Percentiles rank a stretch among this genome's conserved stretches.
Evolutionary conservation across 2,797 vertebrate genomes (phyloP).

Genomic region (Linurgus olivaceus): DNA sequence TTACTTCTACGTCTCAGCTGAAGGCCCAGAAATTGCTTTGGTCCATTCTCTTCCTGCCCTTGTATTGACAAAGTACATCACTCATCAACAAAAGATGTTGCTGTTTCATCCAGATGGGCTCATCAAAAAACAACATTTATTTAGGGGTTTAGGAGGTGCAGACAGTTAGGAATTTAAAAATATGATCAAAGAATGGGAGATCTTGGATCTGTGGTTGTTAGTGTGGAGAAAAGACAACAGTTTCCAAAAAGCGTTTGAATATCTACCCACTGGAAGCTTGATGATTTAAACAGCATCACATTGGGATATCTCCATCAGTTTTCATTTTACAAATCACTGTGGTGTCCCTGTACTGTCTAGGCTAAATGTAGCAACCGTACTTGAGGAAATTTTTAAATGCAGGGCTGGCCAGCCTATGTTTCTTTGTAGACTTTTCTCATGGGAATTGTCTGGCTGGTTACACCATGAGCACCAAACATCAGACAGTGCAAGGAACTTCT

Average conservation of each 20-base stretch:
- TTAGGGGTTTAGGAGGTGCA: neutral
- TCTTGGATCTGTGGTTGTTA: neutral
- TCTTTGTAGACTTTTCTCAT: slow-evolving; percentile 15
- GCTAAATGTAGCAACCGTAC: neutral
- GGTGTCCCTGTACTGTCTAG: neutral
- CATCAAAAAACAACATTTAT: neutral
- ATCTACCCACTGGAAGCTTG: neutral
- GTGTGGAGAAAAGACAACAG: neutral
- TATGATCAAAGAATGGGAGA: neutral
- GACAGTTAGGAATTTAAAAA: neutral
- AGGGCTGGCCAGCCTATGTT: neutral
- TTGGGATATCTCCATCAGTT: neutral
- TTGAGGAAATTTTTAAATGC: neutral
- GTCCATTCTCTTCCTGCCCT: neutral
- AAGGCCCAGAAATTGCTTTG: neutral
- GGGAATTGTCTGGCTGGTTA: slow-evolving; percentile 4
- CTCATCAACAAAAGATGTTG: neutral
- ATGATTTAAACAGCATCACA: neutral
- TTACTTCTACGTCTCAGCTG: neutral
- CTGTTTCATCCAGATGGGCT: neutral
- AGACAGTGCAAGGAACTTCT: neutral
- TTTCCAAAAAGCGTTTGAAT: neutral
- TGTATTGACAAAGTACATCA: neutral
- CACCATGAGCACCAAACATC: neutral
- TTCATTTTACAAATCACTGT: neutral